Conservation (phyloP, 2,888 invertebrate species). For the Hirtodrosophila confusa region DNA sequence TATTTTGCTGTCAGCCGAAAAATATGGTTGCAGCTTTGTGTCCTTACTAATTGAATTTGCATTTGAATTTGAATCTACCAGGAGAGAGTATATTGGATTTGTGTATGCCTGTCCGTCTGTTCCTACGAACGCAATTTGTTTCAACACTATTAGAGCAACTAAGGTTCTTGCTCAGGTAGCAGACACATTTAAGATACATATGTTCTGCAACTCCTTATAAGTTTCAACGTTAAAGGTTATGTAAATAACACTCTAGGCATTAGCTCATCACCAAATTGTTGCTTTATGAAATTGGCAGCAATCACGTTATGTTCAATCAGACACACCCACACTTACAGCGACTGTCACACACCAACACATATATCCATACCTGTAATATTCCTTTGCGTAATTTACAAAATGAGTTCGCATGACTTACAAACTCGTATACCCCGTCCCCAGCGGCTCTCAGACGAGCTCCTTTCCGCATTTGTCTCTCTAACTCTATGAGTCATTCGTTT, state of each 20-base stretch:
- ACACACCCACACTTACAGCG: conserved; percentile 29
- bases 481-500: conserved; percentile 61
- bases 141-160: no score
- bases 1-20: no score
- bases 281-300: conserved; percentile 62
- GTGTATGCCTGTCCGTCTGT: no score
- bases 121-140: no score
- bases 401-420: conserved; percentile 55
- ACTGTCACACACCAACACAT: neutral
- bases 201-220: no score
- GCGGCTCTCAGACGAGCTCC: conserved; percentile 1
- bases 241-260: conserved; percentile 52
- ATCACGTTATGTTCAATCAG: conserved; percentile 58
- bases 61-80: no score
- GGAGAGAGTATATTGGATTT: no score
- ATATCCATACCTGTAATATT: conserved; percentile 4
- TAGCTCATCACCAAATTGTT: conserved; percentile 66
- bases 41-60: no score
- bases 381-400: conserved; percentile 62
- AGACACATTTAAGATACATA: no score
- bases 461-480: conserved; percentile 6
- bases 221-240: no score
- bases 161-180: no score
- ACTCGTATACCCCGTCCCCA: neutral
- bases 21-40: no score